Conservation (phyloP, 2,797 vertebrate species). For the Sebastes minor region DNA sequence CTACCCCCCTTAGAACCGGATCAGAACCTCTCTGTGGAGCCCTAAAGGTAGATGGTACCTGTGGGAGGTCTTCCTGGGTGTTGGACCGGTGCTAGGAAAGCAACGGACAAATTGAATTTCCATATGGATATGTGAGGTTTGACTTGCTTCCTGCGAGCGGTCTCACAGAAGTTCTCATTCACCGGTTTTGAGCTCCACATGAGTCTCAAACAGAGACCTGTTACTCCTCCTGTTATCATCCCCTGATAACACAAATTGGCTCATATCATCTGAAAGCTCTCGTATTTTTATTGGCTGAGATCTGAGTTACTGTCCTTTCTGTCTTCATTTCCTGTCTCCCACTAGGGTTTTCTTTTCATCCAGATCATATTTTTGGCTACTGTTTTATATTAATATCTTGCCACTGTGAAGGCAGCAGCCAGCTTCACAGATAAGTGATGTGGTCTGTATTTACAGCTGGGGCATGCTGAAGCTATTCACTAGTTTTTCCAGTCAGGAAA, state of each 20-base stretch:
- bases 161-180: slow-evolving; percentile 32
- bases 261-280: neutral
- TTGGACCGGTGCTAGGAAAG: slow-evolving; percentile 20
- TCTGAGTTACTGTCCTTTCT: slow-evolving; percentile 4
- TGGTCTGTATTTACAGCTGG: slow-evolving; percentile 47
- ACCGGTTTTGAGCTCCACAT: neutral
- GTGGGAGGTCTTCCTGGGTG: slow-evolving; percentile 68
- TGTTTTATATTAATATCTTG: slow-evolving; percentile 34
- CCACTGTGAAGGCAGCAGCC: slow-evolving; percentile 31
- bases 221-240: slow-evolving; percentile 9
- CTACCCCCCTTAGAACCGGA: slow-evolving; percentile 6
- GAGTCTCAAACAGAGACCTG: neutral
- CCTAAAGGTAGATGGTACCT: neutral
- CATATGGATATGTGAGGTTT: slow-evolving; percentile 55
- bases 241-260: slow-evolving; percentile 19
- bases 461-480: slow-evolving; percentile 60
- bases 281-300: slow-evolving; percentile 22
- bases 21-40: slow-evolving; percentile 28
- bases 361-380: slow-evolving; percentile 30
- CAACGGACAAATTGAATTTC: slow-evolving; percentile 44
- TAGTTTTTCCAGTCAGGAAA: slow-evolving; percentile 56
- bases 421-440: slow-evolving; percentile 41
- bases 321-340: slow-evolving; percentile 10
- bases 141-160: slow-evolving; percentile 29
- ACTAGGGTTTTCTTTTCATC: neutral